Conservation (phyloP, 2,113 vertebrate species). For the Alectura lathami region DNA sequence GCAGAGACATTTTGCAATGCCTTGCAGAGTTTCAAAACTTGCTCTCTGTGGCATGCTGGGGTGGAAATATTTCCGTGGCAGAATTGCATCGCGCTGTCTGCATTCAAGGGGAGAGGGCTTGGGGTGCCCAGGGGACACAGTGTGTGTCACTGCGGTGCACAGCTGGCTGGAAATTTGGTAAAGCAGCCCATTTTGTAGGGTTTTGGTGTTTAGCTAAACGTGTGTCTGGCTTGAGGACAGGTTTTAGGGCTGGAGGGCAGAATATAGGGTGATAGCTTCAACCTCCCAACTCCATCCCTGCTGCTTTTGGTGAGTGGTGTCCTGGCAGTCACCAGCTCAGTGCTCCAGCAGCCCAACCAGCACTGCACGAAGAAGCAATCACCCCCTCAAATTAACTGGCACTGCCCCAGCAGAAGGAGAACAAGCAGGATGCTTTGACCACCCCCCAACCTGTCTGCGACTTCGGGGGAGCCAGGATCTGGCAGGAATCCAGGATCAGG, state of each 20-base stretch:
- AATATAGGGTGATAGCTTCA: neutral
- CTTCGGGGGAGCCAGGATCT: neutral
- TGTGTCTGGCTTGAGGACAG: neutral
- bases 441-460: neutral
- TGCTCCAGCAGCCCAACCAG: neutral
- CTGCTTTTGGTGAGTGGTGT: neutral
- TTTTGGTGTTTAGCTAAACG: neutral
- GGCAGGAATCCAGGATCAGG: fast-evolving
- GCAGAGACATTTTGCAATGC: neutral
- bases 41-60: neutral
- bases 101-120: neutral
- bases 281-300: neutral
- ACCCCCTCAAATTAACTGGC: neutral
- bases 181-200: fast-evolving
- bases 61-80: neutral
- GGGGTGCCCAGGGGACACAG: fast-evolving
- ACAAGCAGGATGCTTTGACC: fast-evolving
- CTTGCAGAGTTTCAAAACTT: neutral
- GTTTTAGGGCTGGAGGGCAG: neutral
- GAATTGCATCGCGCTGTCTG: fast-evolving
- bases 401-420: neutral
- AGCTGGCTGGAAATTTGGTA: neutral
- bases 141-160: fast-evolving
- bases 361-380: fast-evolving
- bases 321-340: neutral